Evolutionary conservation across 2,113 vertebrate genomes (phyloP).

Genomic region (Orycteropus afer): DNA sequence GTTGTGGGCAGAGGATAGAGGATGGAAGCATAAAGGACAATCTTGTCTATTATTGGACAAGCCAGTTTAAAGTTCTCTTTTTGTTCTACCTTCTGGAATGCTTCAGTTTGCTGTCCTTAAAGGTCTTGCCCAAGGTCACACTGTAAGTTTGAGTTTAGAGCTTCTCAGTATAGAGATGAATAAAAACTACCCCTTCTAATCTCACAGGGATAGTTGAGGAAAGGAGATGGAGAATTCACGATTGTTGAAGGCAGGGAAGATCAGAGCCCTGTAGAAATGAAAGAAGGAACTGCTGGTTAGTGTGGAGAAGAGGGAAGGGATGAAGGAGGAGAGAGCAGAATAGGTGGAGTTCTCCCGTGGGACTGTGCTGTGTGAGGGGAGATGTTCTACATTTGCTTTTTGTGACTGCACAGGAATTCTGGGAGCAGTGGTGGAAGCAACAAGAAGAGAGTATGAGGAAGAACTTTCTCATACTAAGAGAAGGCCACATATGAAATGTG

Average conservation of each 20-base stretch:
- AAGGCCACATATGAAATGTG: background rate
- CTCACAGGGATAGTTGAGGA: background rate
- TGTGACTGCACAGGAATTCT: background rate
- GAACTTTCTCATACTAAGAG: background rate
- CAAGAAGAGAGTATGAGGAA: background rate
- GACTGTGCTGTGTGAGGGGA: background rate
- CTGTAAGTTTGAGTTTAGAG: background rate
- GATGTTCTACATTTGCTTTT: background rate
- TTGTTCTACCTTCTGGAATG: background rate
- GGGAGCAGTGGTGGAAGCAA: background rate
- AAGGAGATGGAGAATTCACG: background rate
- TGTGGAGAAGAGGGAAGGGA: background rate
- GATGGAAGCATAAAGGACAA: background rate
- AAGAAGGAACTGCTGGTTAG: background rate
- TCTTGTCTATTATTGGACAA: background rate
- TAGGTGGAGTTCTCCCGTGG: rapidly evolving
- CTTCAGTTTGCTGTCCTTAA: slow-evolving; percentile 25
- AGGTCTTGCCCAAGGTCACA: background rate
- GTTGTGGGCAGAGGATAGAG: background rate
- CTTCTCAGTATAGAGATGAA: background rate
- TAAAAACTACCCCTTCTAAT: background rate
- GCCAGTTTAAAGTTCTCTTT: background rate
- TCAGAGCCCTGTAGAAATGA: background rate
- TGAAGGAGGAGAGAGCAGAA: background rate
- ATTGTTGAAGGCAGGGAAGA: background rate